Evolutionary conservation across 2,888 invertebrate species (phyloP).

Genomic region (Zaprionus bogoriensis): DNA sequence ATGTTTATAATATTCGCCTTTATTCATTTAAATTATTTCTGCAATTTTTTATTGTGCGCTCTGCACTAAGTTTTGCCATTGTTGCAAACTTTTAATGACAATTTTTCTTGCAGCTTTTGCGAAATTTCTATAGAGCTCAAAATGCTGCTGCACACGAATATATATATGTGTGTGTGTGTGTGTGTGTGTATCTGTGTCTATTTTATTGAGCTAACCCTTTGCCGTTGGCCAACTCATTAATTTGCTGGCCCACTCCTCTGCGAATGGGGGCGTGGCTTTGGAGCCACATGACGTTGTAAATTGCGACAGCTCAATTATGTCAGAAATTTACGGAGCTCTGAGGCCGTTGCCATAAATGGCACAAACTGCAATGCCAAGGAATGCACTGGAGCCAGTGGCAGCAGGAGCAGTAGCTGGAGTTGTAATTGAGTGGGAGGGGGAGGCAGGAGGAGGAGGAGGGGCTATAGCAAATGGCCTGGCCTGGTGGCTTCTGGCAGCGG

Average conservation of each 20-base stretch:
- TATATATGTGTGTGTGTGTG: not conserved
- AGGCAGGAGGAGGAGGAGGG: not conserved
- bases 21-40: not conserved
- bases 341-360: constrained; percentile 43
- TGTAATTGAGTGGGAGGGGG: not conserved
- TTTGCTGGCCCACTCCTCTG: not conserved
- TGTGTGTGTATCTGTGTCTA: not conserved
- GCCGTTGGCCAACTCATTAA: constrained; percentile 36
- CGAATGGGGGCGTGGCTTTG: constrained; percentile 1
- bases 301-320: constrained; percentile 68
- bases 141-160: too few species aligned
- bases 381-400: constrained; percentile 19
- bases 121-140: not conserved
- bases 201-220: constrained; percentile 28
- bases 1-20: not conserved
- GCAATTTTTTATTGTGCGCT: not conserved
- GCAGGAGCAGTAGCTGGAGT: not conserved
- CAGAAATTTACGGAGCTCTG: constrained; percentile 55
- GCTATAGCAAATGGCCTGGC: constrained; percentile 16
- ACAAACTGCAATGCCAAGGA: constrained; percentile 40
- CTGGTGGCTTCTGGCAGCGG: constrained; percentile 31
- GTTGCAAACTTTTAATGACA: not conserved
- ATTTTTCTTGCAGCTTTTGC: not conserved
- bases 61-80: not conserved
- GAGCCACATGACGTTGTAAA: constrained; percentile 49